Percentiles rank a stretch among this genome's conserved stretches.
phyloP scores from a whole-genome alignment of 2,888 invertebrate species.

The Agrochola litura region DNA sequence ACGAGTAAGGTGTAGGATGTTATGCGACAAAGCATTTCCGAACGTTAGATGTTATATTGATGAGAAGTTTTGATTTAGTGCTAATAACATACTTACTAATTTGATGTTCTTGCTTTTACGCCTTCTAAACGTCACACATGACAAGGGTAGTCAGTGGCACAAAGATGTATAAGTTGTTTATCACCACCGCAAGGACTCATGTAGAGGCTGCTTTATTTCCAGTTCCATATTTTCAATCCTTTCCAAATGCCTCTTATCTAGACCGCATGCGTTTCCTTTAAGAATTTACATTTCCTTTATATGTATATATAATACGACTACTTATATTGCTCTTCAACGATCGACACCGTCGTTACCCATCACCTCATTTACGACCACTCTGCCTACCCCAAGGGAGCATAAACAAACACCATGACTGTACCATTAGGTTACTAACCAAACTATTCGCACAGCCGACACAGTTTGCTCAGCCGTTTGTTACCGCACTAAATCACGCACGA shows the following conservation, averaged over 20 bases:
- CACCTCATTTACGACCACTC: not conserved
- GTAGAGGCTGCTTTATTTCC: not conserved
- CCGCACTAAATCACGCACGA: conserved; percentile 62
- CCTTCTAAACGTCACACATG: not conserved
- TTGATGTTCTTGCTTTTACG: not conserved
- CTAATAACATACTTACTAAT: no score
- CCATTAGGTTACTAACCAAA: conserved; percentile 54
- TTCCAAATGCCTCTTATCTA: not conserved
- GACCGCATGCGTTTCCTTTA: not conserved
- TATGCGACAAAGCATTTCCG: conserved; percentile 11
- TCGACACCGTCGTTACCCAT: not conserved
- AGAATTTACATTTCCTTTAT: not conserved
- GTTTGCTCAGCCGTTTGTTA: conserved; percentile 53
- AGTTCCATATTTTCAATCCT: not conserved
- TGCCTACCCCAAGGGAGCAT: not conserved
- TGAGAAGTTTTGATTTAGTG: not conserved
- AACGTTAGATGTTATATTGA: not conserved
- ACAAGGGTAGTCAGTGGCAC: not conserved
- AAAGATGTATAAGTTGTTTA: no score
- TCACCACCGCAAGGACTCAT: not conserved
- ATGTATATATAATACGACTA: not conserved
- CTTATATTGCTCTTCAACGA: not conserved
- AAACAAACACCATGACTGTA: conserved; percentile 24
- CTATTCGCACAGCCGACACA: conserved; percentile 55
- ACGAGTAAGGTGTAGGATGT: conserved; percentile 13